These are phyloP conservation scores for Pungitius pungitius DNA, from an alignment of 2,113 vertebrate genomes.

Conservation along the genomic window DNA sequence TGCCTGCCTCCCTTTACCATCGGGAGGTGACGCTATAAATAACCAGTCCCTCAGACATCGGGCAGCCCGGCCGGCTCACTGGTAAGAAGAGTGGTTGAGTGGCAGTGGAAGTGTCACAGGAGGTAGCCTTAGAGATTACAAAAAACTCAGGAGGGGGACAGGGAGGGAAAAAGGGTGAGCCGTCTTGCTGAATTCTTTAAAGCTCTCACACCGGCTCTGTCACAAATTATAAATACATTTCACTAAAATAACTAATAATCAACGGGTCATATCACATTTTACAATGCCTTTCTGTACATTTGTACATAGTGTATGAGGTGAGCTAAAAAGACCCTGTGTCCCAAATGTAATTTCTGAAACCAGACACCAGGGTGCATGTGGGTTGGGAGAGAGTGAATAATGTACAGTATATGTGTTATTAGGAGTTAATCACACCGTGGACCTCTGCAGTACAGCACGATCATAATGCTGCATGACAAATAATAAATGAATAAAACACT, in stretches of 20 bases:
- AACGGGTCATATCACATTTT: background rate
- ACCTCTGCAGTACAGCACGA: background rate
- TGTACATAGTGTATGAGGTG: background rate
- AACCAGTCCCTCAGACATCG: conserved; percentile 65
- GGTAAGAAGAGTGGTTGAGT: conserved; percentile 62
- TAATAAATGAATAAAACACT: background rate
- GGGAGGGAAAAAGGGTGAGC: conserved; percentile 1
- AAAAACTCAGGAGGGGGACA: conserved; percentile 26
- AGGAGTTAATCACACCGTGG: background rate
- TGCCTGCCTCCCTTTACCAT: conserved; percentile 46
- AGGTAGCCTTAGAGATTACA: conserved; percentile 59
- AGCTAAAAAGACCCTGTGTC: background rate
- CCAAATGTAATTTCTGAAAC: conserved; percentile 9
- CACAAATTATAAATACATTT: background rate
- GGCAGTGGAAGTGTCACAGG: conserved; percentile 55
- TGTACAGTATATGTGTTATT: background rate
- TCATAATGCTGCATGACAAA: conserved; percentile 4
- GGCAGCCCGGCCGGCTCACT: conserved; percentile 50
- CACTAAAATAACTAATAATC: background rate
- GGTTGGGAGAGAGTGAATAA: conserved; percentile 1
- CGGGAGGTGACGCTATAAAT: conserved; percentile 72
- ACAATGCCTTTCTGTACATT: background rate
- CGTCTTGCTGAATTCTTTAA: background rate
- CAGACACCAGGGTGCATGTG: conserved; percentile 11
- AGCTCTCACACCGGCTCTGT: background rate